Evolutionary conservation across 2,113 vertebrate genomes (phyloP).

Genomic region (Silurus asotus): DNA sequence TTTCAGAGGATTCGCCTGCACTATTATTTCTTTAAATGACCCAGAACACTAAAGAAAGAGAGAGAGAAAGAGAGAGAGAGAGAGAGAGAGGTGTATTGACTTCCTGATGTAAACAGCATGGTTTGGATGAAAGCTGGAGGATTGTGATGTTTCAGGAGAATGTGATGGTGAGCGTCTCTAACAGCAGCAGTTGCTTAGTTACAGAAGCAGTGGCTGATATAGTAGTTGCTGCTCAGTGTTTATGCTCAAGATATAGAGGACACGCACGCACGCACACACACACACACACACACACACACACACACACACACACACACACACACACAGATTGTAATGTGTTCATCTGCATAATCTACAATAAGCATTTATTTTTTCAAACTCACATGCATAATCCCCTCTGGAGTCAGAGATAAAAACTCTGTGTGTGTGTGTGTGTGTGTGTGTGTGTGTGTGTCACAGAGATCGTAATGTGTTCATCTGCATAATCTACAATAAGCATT

Average conservation of each 20-base stretch:
- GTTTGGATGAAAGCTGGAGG: background rate
- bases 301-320: background rate
- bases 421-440: background rate
- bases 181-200: conserved; percentile 14
- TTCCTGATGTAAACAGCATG: background rate
- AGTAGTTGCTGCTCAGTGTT: background rate
- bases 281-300: conserved; percentile 1
- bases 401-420: background rate
- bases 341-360: background rate
- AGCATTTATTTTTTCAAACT: background rate
- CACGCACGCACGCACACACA: background rate
- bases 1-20: background rate
- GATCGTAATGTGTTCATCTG: background rate
- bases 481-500: background rate
- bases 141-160: conserved; percentile 6
- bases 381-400: background rate
- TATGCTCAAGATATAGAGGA: conserved; percentile 3
- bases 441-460: background rate
- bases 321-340: background rate
- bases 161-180: background rate
- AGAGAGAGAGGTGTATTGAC: background rate
- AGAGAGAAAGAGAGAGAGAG: background rate
- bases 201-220: background rate
- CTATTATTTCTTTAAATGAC: background rate
- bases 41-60: background rate